Evolutionary conservation across 92 coral and sea anemone species (phyloP), one percentile per base, ranked within the genome.

Genomic region (Epizoanthus scotinus): DNA sequence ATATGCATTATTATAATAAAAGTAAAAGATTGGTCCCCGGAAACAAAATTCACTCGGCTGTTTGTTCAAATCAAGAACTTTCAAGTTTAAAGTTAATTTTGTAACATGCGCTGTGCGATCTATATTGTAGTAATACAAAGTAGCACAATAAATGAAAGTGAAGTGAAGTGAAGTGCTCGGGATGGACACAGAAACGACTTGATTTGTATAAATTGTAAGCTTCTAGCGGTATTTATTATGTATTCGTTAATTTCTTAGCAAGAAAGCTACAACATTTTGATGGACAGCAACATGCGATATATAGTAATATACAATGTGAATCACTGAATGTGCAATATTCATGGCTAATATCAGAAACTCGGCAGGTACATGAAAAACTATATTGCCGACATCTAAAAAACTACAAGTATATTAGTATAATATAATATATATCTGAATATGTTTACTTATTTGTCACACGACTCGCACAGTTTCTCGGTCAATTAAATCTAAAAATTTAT

Each of bases 301-400:
- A 34, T 34, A 6, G 6, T 34, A 13, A 28, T 15, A 63, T 5
- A 63, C 19, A 29, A 6, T 64, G n/a, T n/a, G n/a, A n/a, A n/a
- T n/a, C n/a, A n/a, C n/a, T n/a, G n/a, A n/a, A n/a, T n/a, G 47
- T 47, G n/a, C 36, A 29, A 15, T 27, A 34, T 64, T 64, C 70
- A 44, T 17, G 21, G 29, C 28, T 64, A 64, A 64, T 50, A 28
- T 72, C 62, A 24, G 22, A 72, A 52, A 26, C 18, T 28, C 47
- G 19, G 52, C 79, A 73, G 79, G 79, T 73, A 59, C 27, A 73
- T 29, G 61, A 28, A 17, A 6, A 29, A 29, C 21, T 47, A 29
- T 26, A 44, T 44, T 44, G 14, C 50, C 50, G 50, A 44, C 50
- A 47, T 47, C 52, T 12, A 47, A 47, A 47, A 47, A 10, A 34